These are phyloP conservation scores for Cryptoleucopteryx plumbea DNA, from an alignment of 2,113 vertebrate genomes.

Conservation along the genomic window DNA sequence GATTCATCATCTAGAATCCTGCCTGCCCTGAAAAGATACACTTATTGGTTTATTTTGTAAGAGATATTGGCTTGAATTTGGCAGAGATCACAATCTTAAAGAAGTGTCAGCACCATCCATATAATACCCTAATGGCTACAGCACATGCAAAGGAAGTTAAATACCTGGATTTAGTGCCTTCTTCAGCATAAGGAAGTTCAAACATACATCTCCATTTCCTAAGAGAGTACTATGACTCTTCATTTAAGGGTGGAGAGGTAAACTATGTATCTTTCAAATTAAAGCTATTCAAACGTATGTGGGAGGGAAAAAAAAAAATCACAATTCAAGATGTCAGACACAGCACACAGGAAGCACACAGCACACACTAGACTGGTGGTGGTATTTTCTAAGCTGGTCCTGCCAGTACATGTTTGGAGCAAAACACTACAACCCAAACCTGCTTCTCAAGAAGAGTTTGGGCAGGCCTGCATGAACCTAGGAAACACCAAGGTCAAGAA, in stretches of 20 bases:
- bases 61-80: background rate
- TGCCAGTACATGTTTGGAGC: background rate
- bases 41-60: background rate
- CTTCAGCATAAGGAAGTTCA: background rate
- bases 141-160: background rate
- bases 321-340: background rate
- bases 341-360: background rate
- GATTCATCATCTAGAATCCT: background rate
- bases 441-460: background rate
- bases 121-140: background rate
- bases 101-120: background rate
- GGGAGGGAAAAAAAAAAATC: no score
- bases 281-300: background rate
- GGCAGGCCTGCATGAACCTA: background rate
- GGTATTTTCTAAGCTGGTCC: background rate
- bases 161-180: background rate
- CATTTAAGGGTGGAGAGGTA: background rate
- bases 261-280: background rate
- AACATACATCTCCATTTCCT: background rate
- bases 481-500: background rate
- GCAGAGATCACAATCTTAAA: background rate
- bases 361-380: background rate
- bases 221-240: background rate
- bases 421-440: background rate
- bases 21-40: background rate